phyloP scores from a whole-genome alignment of 2,888 invertebrate species.

The Malthinus flaveolus region DNA sequence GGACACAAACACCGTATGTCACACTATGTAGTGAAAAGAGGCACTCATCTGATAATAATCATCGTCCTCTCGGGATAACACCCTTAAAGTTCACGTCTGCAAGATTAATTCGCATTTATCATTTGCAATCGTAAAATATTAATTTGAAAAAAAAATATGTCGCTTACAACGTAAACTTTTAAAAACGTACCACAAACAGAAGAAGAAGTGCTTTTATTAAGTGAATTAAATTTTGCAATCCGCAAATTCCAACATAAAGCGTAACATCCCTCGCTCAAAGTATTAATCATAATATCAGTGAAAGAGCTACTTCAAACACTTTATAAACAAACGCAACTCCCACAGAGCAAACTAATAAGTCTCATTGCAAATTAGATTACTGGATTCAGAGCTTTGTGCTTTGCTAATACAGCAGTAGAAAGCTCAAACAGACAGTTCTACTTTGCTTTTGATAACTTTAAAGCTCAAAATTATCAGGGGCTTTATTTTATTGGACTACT shows the following conservation, averaged over 20 bases:
- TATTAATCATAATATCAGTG: slow-evolving; percentile 48
- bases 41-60: slow-evolving; percentile 39
- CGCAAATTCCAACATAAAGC: slow-evolving; percentile 15
- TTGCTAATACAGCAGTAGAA: slow-evolving; percentile 53
- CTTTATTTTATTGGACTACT: slow-evolving; percentile 41
- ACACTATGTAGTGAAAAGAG: slow-evolving; percentile 34
- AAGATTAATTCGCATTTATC: slow-evolving; percentile 13
- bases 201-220: slow-evolving; percentile 7
- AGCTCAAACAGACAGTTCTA: slow-evolving; percentile 46
- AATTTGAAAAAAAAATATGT: not conserved
- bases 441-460: slow-evolving; percentile 36
- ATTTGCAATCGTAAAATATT: not conserved
- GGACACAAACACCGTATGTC: slow-evolving; percentile 39
- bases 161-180: not conserved
- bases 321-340: slow-evolving; percentile 47
- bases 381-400: slow-evolving; percentile 54
- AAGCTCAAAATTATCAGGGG: slow-evolving; percentile 31
- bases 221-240: slow-evolving; percentile 15
- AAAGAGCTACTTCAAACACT: slow-evolving; percentile 38
- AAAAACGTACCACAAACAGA: not conserved
- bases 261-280: slow-evolving; percentile 25
- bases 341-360: slow-evolving; percentile 54
- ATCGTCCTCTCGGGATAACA: slow-evolving; percentile 33
- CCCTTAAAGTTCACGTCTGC: slow-evolving; percentile 18
- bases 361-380: slow-evolving; percentile 56